Percentiles rank a stretch among this genome's conserved stretches.
Evolutionary conservation across 2,797 vertebrate species (phyloP).

Genomic region (Xenops minutus): DNA sequence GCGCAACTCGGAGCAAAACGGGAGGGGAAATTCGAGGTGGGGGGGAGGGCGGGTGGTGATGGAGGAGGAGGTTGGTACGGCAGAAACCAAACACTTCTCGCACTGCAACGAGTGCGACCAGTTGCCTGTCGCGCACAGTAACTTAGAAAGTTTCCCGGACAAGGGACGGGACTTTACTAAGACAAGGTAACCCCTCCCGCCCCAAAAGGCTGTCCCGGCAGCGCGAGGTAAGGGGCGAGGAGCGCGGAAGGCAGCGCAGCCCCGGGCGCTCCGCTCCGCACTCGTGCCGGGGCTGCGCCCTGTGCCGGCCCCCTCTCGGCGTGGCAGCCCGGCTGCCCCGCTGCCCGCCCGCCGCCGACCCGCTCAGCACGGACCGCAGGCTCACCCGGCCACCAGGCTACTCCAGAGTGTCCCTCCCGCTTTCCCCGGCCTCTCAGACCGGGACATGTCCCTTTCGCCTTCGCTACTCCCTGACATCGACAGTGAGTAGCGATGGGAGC

Average conservation of each 20-base stretch:
- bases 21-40: background rate
- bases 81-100: background rate
- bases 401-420: background rate
- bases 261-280: background rate
- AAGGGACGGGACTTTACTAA: background rate
- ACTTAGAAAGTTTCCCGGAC: background rate
- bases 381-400: accelerated
- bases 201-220: background rate
- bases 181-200: background rate
- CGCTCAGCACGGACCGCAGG: background rate
- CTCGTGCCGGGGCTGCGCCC: background rate
- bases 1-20: background rate
- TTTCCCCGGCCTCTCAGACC: background rate
- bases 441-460: background rate
- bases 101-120: background rate
- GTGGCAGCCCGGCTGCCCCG: background rate
- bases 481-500: background rate
- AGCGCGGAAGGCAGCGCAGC: background rate
- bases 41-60: background rate
- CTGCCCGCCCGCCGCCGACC: background rate
- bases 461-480: accelerated
- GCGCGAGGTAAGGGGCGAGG: background rate
- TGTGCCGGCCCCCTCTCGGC: background rate
- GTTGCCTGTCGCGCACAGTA: background rate
- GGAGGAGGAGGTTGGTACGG: conserved; percentile 37